Evolutionary conservation across 2,888 invertebrate species (phyloP), one percentile per base, ranked within the genome.

Genomic region (Congeria kusceri): DNA sequence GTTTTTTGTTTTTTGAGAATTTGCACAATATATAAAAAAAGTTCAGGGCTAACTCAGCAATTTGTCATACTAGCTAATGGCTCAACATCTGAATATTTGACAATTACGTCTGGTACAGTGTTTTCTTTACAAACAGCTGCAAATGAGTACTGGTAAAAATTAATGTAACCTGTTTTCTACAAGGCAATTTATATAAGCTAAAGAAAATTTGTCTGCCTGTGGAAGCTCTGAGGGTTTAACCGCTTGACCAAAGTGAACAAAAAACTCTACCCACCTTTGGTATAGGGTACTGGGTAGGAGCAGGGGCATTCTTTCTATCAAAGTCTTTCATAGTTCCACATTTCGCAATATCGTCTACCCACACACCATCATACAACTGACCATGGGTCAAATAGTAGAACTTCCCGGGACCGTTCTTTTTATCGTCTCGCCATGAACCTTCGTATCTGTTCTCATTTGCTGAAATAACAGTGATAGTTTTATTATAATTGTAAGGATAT

Each of bases 391-490:
- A 85, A 83, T 92, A 94, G 81, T 89, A 94, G 77, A 91, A 94
- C 81, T 93, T 93, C 1, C 94, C 94, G 9, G 89, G 87, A 39
- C 94, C 94, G 74, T 94, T 93, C 85, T 94, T 94, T 88, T 89
- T 92, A 68, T 91, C 93, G 73, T 92, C 89, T 69, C 90, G 88
- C 93, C 93, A 94, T n/a, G 90, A 89, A 9, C 94, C 94, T 82
- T 94, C 93, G 87, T 94, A 93, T 39, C 93, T 77, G 76, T 94
- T 94, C 75, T 93, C 93, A 88, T 92, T 93, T 11, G 91, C 93
- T 93, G 84, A 11, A 73, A 69, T 49, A 27, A 46, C 13, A 46
- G 4, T 20, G 39, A n/a, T 20, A 13, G 9, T 44, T n/a, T n/a
- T 39, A 3, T 44, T 23, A 25, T n/a, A 62, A 61, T 9, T 61